These are phyloP conservation scores for Papilio dardanus DNA, from an alignment of 1,140 invertebrate species.

Conservation along the genomic window DNA sequence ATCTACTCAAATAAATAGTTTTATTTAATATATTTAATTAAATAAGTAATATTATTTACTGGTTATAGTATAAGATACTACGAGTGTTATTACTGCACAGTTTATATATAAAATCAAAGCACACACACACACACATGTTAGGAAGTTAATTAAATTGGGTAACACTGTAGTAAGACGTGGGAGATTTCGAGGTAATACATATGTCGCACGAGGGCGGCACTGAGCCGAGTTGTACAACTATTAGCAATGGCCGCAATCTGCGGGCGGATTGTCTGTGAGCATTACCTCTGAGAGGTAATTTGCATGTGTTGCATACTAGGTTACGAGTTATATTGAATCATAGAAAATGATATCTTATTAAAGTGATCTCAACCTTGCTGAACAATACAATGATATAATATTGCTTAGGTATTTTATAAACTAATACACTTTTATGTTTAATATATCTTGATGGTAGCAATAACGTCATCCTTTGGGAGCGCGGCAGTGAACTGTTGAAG, in stretches of 20 bases:
- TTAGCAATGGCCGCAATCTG: not conserved
- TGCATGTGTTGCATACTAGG: no score
- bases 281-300: not conserved
- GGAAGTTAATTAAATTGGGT: not conserved
- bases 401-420: not conserved
- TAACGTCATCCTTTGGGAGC: slow-evolving; percentile 8
- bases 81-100: no score
- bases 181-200: not conserved
- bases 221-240: not conserved
- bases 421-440: slow-evolving; percentile 1
- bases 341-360: not conserved
- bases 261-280: not conserved
- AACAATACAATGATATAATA: not conserved
- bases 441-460: not conserved
- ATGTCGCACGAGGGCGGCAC: not conserved
- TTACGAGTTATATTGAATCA: no score
- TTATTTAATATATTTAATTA: no score
- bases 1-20: no score
- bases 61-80: no score
- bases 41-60: no score
- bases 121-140: not conserved
- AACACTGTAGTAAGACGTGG: not conserved
- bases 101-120: not conserved
- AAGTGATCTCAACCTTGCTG: not conserved
- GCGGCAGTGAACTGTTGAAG: not conserved